Base-by-base conservation (phyloP, 2,113 vertebrate species). In the Siniperca knerii region DNA sequence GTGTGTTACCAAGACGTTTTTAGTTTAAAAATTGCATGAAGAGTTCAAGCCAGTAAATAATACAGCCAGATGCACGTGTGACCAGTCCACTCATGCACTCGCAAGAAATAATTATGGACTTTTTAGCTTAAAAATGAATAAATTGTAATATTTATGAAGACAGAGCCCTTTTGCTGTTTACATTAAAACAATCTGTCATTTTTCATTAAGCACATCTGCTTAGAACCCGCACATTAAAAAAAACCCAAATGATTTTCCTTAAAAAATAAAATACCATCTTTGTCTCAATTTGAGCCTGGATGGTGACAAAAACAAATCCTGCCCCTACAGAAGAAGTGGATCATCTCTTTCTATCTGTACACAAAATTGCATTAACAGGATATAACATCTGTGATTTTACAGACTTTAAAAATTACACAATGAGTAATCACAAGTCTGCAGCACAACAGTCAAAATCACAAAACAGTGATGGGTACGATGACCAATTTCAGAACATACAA, bases 391-490 rank as follows among this genome's bases (percentile, higher is more conserved):
- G 73, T 60, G 50, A 40, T 61, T 60, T 57, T 9, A 72, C 15
- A 61, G 55, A 70, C 7, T 33, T 35, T 4, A 44, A 73, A 29
- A 74, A 16, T 25, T 25, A 55, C 77, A 80, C 52, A 71, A 68
- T 85, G 89, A 88, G 85, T 80, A 82, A 89, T 77, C 72, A 48
- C 61, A 37, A 12, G 67, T 75, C 37, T 20, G 64, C 48, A 85
- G 29, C 4, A 54, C 52, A 72, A 79, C 69, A 80, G 77, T 82
- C n/a, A 80, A 84, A 78, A 77, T 48, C 62, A 57, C 5, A 75
- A 29, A 21, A 65, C 33, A 69, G 29, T 55, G 29, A 35, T 1
- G 13, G 66, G 44, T 65, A 65, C 8, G 5, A 72, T 20, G 75
- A 76, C 16, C 54, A 67, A 42, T 29, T 54, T 83, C 13, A 69